Percentiles rank a stretch among this genome's conserved stretches.
These are phyloP conservation scores for Tichodroma muraria DNA, from an alignment of 2,113 vertebrate species.

Conservation along the genomic window DNA sequence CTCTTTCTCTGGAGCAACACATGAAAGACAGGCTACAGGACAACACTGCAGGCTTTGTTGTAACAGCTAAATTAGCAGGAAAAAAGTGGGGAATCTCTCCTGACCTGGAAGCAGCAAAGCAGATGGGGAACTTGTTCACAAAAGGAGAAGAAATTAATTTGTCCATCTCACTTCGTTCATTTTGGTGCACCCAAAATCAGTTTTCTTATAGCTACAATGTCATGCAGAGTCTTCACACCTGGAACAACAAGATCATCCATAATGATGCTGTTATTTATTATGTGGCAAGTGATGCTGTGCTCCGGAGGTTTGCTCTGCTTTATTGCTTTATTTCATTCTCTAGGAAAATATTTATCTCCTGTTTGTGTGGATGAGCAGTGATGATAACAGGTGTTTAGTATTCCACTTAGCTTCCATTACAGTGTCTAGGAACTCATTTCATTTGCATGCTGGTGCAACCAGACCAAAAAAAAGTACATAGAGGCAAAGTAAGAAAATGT, in stretches of 20 bases:
- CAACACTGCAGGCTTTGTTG: background rate
- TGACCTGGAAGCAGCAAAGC: background rate
- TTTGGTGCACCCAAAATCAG: background rate
- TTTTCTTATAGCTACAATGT: background rate
- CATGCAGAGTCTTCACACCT: background rate
- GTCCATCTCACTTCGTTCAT: background rate
- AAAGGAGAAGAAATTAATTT: background rate
- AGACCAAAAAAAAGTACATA: background rate
- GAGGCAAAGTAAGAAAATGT: background rate
- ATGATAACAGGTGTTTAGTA: background rate
- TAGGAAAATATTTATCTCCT: background rate
- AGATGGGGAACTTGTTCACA: accelerated
- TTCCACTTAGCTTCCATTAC: background rate
- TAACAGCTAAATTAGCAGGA: background rate
- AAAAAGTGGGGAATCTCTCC: background rate
- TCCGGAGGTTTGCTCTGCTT: background rate
- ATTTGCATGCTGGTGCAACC: background rate
- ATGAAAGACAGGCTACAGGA: too few species aligned
- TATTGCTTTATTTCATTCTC: background rate
- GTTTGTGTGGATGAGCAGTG: background rate
- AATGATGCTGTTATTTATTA: background rate
- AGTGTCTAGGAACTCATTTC: background rate
- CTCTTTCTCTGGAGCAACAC: background rate
- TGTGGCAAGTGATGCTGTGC: accelerated
- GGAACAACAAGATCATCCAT: background rate